A percentile compares a stretch with the other conserved stretches of the same genome.
These are phyloP conservation scores for Gambusia affinis DNA, from an alignment of 2,113 vertebrate genomes.

Conservation along the genomic window DNA sequence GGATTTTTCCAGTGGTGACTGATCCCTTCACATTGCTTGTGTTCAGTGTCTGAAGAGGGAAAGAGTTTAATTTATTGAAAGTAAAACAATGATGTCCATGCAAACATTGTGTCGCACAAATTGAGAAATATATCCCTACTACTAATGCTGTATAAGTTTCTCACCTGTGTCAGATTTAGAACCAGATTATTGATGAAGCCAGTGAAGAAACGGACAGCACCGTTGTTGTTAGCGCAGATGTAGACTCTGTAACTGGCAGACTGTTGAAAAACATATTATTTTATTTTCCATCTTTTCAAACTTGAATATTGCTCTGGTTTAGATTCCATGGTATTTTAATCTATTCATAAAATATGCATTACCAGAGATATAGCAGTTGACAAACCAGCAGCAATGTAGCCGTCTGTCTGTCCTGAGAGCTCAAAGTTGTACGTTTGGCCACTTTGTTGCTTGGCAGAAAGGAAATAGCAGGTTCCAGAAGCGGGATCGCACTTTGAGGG, in stretches of 20 bases:
- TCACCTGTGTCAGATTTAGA: not conserved
- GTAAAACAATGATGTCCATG: not conserved
- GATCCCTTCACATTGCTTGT: not conserved
- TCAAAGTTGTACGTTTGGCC: not conserved
- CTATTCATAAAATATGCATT: not conserved
- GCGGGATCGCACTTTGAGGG: not conserved
- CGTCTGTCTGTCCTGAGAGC: not conserved
- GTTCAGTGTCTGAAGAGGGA: not conserved
- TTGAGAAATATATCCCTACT: not conserved
- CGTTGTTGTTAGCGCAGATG: slow-evolving; percentile 50
- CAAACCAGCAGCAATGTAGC: not conserved
- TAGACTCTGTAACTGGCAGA: slow-evolving; percentile 26
- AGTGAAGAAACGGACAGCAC: slow-evolving; percentile 1
- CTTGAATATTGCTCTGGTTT: not conserved
- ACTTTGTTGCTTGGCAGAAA: not conserved
- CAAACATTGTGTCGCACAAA: not conserved
- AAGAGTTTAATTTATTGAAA: not conserved
- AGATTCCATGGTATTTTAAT: not conserved
- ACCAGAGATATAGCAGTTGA: not conserved
- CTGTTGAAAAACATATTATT: not conserved
- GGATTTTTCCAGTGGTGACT: not conserved
- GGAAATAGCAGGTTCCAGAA: not conserved
- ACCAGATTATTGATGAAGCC: rapidly evolving
- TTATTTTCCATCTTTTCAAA: not conserved
- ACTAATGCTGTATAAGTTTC: not conserved